Evolutionary conservation across 2,797 vertebrate species (phyloP), one percentile per base, ranked within the genome.

Genomic region (Leptatherina wallacei): DNA sequence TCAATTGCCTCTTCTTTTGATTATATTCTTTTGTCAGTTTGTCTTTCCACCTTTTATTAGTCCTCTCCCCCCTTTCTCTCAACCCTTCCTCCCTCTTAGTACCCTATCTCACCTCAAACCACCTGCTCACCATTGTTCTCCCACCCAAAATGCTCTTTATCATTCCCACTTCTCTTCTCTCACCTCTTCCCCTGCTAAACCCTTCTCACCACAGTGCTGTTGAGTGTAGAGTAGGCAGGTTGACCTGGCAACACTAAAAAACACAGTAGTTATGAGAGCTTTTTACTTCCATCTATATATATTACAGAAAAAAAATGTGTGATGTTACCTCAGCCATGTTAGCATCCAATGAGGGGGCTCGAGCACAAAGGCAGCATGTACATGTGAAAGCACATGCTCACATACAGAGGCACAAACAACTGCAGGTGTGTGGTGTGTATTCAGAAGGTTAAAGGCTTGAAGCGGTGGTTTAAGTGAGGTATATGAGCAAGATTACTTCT

Each of bases 141-240:
- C 60, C 61, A 73, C 76, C 78, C 40, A 30, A 66, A 80, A 82
- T 42, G 65, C 49, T 65, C 61, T 76, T 29, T 70, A 80, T 77
- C 63, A 51, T 85, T 83, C 73, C 77, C 84, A 80, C 84, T 81
- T 80, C 76, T 86, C 85, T 68, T 83, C 78, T 71, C 72, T 85
- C 82, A 86, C 89, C 86, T 89, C 80, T 82, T 78, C 67, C 80
- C 71, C 73, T 80, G 84, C 85, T 84, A 85, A 87, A 75, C 82
- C 76, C 75, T 81, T 76, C 83, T 88, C 88, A 77, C 88, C 80
- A 74, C 71, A 69, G 79, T 16, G 75, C 76, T 81, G 85, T 84
- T 80, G 85, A 91, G 87, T 89, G 87, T 80, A 69, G 89, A 92
- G 90, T 93, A 89, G 91, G 90, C 83, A 92, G 84, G 84, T 85